Conservation (phyloP, 2,113 vertebrate genomes). For the Peromyscus californicus region DNA sequence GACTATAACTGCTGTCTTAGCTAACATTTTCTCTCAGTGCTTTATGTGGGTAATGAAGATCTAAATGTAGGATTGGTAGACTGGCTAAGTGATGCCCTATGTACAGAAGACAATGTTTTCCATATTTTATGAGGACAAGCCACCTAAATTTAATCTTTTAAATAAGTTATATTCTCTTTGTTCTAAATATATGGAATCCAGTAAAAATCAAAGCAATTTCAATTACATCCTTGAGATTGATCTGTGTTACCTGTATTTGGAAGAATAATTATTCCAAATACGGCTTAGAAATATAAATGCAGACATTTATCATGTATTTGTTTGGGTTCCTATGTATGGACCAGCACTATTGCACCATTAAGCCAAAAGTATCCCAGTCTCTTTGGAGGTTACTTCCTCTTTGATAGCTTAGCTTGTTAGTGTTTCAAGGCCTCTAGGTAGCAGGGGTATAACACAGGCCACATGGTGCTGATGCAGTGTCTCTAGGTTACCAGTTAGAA, state of each 20-base stretch:
- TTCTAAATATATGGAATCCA: conserved; percentile 44
- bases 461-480: neutral
- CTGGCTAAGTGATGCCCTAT: neutral
- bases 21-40: conserved; percentile 4
- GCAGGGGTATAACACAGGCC: neutral
- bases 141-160: conserved; percentile 45
- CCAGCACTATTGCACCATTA: neutral
- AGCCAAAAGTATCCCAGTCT: neutral
- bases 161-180: conserved; percentile 63
- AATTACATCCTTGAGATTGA: neutral
- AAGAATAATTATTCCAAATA: conserved; percentile 41
- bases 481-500: neutral
- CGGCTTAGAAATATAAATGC: conserved; percentile 66
- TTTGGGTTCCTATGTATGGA: neutral
- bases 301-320: conserved; percentile 9
- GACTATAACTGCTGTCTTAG: neutral
- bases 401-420: neutral
- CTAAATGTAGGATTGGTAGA: neutral
- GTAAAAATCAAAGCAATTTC: conserved; percentile 62
- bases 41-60: neutral
- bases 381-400: neutral
- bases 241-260: conserved; percentile 54
- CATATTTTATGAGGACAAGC: conserved; percentile 54
- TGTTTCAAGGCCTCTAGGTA: neutral
- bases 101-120: conserved; percentile 21